phyloP scores from a whole-genome alignment of 2,113 vertebrate species.

The Actenoides hombroni region DNA sequence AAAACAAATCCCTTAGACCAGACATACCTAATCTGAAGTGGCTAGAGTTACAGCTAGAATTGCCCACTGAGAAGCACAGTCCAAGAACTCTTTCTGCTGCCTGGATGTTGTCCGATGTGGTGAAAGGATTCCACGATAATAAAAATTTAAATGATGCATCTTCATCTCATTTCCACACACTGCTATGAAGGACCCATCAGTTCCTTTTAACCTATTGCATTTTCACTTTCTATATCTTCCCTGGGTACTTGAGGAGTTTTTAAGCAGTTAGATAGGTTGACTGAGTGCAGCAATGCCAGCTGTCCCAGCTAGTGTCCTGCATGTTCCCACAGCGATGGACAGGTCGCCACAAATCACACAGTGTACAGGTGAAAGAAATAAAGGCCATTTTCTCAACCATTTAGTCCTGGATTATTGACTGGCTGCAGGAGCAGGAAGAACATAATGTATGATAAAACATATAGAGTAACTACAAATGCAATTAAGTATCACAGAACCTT shows the following conservation, averaged over 20 bases:
- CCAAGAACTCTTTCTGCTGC: background rate
- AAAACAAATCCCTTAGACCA: conserved; percentile 8
- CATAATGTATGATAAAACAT: background rate
- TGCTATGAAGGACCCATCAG: background rate
- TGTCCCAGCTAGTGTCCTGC: background rate
- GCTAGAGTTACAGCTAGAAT: background rate
- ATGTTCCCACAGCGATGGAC: background rate
- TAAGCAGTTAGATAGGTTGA: background rate
- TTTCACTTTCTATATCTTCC: background rate
- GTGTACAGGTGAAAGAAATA: background rate
- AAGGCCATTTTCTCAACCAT: background rate
- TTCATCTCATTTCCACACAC: background rate
- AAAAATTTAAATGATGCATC: background rate
- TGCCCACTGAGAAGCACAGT: background rate
- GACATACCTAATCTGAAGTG: conserved; percentile 8
- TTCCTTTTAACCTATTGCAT: background rate
- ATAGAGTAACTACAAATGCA: background rate
- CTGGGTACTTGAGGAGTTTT: background rate
- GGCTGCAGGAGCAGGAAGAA: background rate
- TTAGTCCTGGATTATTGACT: background rate
- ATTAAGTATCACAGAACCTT: background rate
- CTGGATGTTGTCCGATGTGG: background rate
- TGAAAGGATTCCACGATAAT: background rate
- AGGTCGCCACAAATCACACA: background rate
- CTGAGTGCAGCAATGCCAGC: background rate